These are phyloP conservation scores for Cebidichthys violaceus DNA, from an alignment of 2,113 vertebrate genomes.

Conservation along the genomic window DNA sequence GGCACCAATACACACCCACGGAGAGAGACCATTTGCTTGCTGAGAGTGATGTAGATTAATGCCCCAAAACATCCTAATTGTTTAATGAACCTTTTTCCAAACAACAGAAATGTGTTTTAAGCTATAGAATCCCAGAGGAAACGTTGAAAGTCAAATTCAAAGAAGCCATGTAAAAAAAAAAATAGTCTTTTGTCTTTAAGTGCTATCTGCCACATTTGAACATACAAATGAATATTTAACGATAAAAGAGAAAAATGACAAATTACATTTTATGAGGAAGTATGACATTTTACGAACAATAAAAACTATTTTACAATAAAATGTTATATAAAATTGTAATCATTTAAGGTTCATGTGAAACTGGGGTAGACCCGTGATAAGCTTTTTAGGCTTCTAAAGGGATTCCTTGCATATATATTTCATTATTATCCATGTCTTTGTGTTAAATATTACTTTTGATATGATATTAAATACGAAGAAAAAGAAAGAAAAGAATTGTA, in stretches of 20 bases:
- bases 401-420: too few relatives aligned
- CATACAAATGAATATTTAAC: slow-evolving; percentile 18
- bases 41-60: slow-evolving; percentile 69
- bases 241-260: neutral
- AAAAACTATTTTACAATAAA: too few relatives aligned
- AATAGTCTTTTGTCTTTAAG: slow-evolving; percentile 29
- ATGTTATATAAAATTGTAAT: neutral
- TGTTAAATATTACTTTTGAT: too few relatives aligned
- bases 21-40: slow-evolving; percentile 58
- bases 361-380: neutral
- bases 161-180: slow-evolving; percentile 28
- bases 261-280: neutral
- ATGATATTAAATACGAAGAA: too few relatives aligned
- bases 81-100: slow-evolving; percentile 73
- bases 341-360: neutral
- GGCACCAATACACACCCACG: slow-evolving; percentile 61
- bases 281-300: neutral
- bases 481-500: neutral
- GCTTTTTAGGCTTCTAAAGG: too few relatives aligned
- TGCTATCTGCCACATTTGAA: slow-evolving; percentile 28
- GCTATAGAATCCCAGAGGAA: slow-evolving; percentile 40
- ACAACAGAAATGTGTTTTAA: slow-evolving; percentile 57
- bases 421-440: too few relatives aligned
- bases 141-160: slow-evolving; percentile 53
- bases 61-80: slow-evolving; percentile 73